Evolutionary conservation across 2,888 invertebrate genomes (phyloP).

Genomic region (Silvanus unidentatus): DNA sequence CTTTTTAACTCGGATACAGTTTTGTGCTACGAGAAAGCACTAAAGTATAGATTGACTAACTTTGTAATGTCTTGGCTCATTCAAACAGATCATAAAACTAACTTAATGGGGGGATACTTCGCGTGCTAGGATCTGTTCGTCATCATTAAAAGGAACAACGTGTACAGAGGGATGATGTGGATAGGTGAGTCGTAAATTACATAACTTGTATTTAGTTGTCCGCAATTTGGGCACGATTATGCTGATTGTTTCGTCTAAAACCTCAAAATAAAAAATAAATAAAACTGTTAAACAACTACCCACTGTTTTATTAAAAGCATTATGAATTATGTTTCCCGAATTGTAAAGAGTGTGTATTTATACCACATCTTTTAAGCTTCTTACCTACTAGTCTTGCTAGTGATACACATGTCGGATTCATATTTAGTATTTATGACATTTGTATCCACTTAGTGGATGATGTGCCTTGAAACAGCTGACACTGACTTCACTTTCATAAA

Average conservation of each 20-base stretch:
- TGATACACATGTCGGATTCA: conserved; percentile 21
- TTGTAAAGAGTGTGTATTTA: conserved; percentile 35
- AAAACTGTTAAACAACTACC: background rate
- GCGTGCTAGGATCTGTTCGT: background rate
- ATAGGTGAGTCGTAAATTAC: background rate
- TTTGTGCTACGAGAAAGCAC: conserved; percentile 29
- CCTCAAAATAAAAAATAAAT: too few species aligned
- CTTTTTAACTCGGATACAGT: conserved; percentile 25
- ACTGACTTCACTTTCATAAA: conserved; percentile 10
- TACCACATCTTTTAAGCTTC: conserved; percentile 18
- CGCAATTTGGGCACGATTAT: too few species aligned
- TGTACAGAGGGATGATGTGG: background rate
- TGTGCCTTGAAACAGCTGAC: conserved; percentile 30
- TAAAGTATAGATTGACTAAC: conserved; percentile 45
- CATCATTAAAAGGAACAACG: background rate
- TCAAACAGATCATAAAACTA: conserved; percentile 42
- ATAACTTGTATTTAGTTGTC: too few species aligned
- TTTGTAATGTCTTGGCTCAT: conserved; percentile 44
- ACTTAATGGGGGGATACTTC: conserved; percentile 37
- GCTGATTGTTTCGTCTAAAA: too few species aligned
- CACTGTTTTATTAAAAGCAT: conserved; percentile 29
- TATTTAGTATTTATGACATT: conserved; percentile 35
- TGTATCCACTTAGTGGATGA: conserved; percentile 32
- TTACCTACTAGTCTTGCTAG: conserved; percentile 10
- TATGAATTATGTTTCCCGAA: conserved; percentile 37